These are phyloP conservation scores for Eudyptes chrysolophus DNA, from an alignment of 2,113 vertebrate genomes.

Conservation along the genomic window DNA sequence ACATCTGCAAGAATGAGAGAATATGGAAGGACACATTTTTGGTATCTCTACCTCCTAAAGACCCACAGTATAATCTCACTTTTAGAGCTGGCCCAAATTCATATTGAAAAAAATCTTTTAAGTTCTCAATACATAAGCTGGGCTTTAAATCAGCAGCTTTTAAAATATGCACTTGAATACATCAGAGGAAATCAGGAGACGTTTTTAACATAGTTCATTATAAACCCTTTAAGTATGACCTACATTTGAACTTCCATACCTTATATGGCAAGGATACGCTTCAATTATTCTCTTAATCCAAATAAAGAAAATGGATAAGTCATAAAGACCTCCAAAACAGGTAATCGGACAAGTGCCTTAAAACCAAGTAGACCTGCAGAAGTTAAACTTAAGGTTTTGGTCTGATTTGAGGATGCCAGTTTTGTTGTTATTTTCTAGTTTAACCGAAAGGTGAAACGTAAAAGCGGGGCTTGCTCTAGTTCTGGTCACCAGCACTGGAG, in stretches of 20 bases:
- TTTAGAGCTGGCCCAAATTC: background rate
- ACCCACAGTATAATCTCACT: background rate
- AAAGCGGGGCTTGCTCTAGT: background rate
- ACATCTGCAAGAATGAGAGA: background rate
- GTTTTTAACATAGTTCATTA: constrained; percentile 52
- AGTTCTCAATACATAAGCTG: background rate
- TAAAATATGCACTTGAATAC: constrained; percentile 14
- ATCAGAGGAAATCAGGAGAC: constrained; percentile 39
- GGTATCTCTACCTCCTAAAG: background rate
- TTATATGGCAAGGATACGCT: constrained; percentile 18
- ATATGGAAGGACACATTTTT: background rate
- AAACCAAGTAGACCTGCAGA: background rate
- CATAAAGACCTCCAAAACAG: constrained; percentile 40
- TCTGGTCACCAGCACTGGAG: background rate
- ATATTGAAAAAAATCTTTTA: background rate
- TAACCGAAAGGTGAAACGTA: background rate
- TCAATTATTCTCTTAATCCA: constrained; percentile 63
- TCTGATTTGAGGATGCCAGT: background rate
- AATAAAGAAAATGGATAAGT: constrained; percentile 3
- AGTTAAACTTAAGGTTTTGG: background rate
- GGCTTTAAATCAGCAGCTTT: constrained; percentile 41
- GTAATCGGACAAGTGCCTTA: background rate
- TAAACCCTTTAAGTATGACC: constrained; percentile 32
- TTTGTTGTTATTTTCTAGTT: background rate
- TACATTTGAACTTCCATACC: constrained; percentile 36